Conservation (phyloP, 2,888 invertebrate genomes). For the Hypselothyrea guttata region DNA sequence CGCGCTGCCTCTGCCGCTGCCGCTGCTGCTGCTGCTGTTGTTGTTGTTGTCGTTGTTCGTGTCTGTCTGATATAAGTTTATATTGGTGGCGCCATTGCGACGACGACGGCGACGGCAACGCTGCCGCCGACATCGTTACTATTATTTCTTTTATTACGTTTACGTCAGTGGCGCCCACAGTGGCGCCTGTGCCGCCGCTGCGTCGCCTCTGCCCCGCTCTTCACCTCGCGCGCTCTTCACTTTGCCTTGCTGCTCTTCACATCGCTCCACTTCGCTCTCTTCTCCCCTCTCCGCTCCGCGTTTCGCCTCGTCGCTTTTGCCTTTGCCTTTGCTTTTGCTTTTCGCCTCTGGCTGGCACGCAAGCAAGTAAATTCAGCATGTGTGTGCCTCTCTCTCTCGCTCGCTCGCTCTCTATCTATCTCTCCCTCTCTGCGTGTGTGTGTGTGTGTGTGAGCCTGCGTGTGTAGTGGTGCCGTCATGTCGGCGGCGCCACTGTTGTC, state of each 20-base stretch:
- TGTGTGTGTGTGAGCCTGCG: slow-evolving; percentile 20
- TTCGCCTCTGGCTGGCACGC: slow-evolving; percentile 64
- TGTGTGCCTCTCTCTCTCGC: slow-evolving; percentile 3
- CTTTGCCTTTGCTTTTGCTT: slow-evolving; percentile 49
- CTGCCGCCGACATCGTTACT: slow-evolving; percentile 78
- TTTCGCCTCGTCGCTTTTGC: slow-evolving; percentile 20
- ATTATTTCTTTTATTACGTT: slow-evolving; percentile 82
- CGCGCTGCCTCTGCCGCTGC: slow-evolving; percentile 30
- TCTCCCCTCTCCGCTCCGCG: slow-evolving; percentile 11
- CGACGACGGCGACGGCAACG: slow-evolving; percentile 77
- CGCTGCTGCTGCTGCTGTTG: slow-evolving; percentile 43
- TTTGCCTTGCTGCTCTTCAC: slow-evolving; percentile 18
- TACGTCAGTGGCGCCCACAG: slow-evolving; percentile 82
- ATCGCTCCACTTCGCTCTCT: slow-evolving; percentile 21
- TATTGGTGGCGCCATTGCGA: slow-evolving; percentile 81
- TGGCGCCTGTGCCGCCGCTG: slow-evolving; percentile 75
- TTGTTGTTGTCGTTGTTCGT: slow-evolving; percentile 48
- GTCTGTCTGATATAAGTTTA: slow-evolving; percentile 77
- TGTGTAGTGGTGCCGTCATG: slow-evolving; percentile 64
- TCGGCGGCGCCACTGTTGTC: slow-evolving; percentile 75
- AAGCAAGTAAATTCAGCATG: slow-evolving; percentile 56
- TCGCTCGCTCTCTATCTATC: too few relatives aligned
- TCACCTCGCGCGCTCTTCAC: slow-evolving; percentile 25
- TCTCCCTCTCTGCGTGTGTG: slow-evolving; percentile 5
- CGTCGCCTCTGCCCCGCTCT: slow-evolving; percentile 24